Base-by-base conservation (phyloP, 2,888 invertebrate genomes). In the Lydus trimaculatus region DNA sequence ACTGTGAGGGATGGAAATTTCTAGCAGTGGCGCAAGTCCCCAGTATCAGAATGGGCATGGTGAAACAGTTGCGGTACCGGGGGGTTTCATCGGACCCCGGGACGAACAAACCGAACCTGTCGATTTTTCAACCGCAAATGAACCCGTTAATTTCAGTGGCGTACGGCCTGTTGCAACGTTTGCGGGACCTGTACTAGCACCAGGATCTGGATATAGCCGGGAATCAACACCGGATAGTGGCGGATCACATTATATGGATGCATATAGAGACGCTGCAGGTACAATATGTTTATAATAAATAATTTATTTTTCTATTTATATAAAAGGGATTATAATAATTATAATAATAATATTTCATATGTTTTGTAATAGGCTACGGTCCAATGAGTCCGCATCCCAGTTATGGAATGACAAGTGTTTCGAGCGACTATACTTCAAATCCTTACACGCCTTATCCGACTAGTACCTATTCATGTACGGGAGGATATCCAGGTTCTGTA, bases 201-300 rank as follows among this genome's bases (percentile, higher is more conserved):
- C 86, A 88, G 89, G 92, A 66, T 90, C 91, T 82, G 85, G 86
- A 13, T 95, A 95, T 84, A 95, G 94, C 86, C 90, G 95, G 79
- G 95, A 95, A 86, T 95, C 95, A 72, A 95, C 95, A 63, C 95
- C 95, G 4, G 95, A 95, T 84, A 94, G 94, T 81, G 94, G 94
- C 63, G 94, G 94, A 70, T 94, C 94, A 65, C 95, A 95, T 87
- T 95, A 95, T 84, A 90, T 95, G 86, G 95, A 95, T 85, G 92
- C 93, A 72, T 95, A 95, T 84, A 88, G 95, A 82, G 95, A 95
- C 84, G 91, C 94, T 39, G 92, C 93, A 81, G 94, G 95, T 95
- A 85, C 28, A n/a, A n/a, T n/a, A n/a, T n/a, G n/a, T n/a, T n/a
- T n/a, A n/a, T n/a, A 15, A 8, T 39, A n/a, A 48, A 20, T 48